Evolutionary conservation across 2,888 invertebrate genomes (phyloP).

Genomic region (Thera obeliscata): DNA sequence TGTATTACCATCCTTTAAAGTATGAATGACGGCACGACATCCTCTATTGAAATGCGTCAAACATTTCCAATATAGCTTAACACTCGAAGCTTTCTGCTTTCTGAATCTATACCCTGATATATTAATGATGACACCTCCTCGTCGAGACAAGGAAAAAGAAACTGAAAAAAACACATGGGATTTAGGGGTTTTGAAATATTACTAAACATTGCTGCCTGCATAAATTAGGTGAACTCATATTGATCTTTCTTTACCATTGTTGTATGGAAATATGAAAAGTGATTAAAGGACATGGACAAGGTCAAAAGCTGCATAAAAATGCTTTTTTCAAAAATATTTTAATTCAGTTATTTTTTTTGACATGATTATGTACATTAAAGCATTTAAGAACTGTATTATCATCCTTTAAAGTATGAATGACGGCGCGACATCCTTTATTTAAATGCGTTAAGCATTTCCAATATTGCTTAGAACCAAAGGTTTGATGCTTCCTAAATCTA

Average conservation of each 20-base stretch:
- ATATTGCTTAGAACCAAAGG: constrained; percentile 1
- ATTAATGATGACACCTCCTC: not conserved
- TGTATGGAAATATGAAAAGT: too few species aligned
- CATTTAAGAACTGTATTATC: constrained; percentile 36
- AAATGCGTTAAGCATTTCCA: constrained; percentile 28
- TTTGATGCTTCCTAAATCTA: not conserved
- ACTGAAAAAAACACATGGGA: too few species aligned
- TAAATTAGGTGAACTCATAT: too few species aligned
- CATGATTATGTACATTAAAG: constrained; percentile 45
- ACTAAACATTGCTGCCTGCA: too few species aligned
- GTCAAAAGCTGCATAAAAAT: too few species aligned
- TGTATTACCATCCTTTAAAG: constrained; percentile 32
- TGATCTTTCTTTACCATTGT: too few species aligned
- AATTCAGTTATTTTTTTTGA: too few species aligned
- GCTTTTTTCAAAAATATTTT: too few species aligned
- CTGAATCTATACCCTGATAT: constrained; percentile 4
- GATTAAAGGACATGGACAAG: too few species aligned
- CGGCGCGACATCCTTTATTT: constrained; percentile 42
- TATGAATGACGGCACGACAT: constrained; percentile 45
- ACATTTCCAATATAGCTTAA: constrained; percentile 24
- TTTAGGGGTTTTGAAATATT: too few species aligned
- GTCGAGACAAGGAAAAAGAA: not conserved
- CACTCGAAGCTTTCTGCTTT: not conserved
- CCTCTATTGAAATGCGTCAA: constrained; percentile 26
- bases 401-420: constrained; percentile 37